Base-by-base conservation (phyloP, 2,113 vertebrate genomes). In the Campylorhamphus procurvoides region DNA sequence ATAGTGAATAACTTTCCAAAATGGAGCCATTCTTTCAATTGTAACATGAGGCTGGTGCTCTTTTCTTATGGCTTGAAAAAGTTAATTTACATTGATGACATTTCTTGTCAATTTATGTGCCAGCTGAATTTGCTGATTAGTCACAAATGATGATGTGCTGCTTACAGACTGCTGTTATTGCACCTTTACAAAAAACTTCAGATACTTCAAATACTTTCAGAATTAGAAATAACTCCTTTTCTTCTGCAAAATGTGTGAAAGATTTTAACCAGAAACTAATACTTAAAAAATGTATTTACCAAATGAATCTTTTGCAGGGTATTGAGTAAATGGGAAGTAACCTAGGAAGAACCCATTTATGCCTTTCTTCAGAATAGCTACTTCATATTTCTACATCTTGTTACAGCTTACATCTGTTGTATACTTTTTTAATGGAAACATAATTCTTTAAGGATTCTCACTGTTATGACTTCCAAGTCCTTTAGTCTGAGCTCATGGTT, bases 1-100 rank as follows among this genome's bases (percentile, higher is more conserved):
- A 82, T 94, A 97, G 93, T 72, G 50, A 97, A 97, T 91, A 96
- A 96, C 96, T 97, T 92, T 93, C 96, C 97, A 96, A 91, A 97
- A 98, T 14, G 59, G 92, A 94, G 67, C 91, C 83, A 95, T 95
- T 98, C 97, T 97, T 91, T 95, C 49, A n/a, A 68, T 33, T 87
- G 92, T 97, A 97, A 98, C 91, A 90, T 84, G 97, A 97, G 95
- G 94, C 97, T 84, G 73, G 88, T 91, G 66, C 6, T 93, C 93
- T 91, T 81, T 96, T 93, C 39, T 72, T 94, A 93, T 87, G 77
- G 78, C 62, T 87, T 95, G 94, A 96, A 96, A 94, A 93, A 6
- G 35, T 60, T 83, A 66, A 94, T 97, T 97, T 97, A 71, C 92
- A 80, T 25, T 79, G 97, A 92, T 94, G 97, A 94, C 95, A 94